Conservation (phyloP, 2,888 invertebrate genomes). For the Callimorpha dominula region DNA sequence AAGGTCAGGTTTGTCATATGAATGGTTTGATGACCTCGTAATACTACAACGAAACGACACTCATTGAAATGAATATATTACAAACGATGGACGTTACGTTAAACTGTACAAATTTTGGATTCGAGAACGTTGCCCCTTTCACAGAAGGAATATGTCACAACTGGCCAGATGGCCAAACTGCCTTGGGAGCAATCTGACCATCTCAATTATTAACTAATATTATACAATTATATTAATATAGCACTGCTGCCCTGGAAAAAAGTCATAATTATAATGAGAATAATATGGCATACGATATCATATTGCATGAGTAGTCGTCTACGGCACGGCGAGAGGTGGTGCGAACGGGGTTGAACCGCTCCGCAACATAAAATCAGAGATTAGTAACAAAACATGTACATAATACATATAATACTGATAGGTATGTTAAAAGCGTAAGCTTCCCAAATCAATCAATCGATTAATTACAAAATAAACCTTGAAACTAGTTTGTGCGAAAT, state of each 20-base stretch:
- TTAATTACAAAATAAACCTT: slow-evolving; percentile 83
- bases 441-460: slow-evolving; percentile 83
- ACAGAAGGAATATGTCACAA: slow-evolving; percentile 95
- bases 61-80: slow-evolving; percentile 88
- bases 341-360: slow-evolving; percentile 72
- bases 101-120: slow-evolving; percentile 83
- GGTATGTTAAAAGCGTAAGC: slow-evolving; percentile 86
- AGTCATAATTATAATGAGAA: slow-evolving; percentile 83
- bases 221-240: slow-evolving; percentile 69
- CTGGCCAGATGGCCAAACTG: slow-evolving; percentile 87
- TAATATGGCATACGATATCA: slow-evolving; percentile 64
- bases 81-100: slow-evolving; percentile 86
- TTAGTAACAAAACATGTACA: slow-evolving; percentile 88
- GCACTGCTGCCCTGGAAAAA: slow-evolving; percentile 86
- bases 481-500: slow-evolving; percentile 86
- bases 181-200: slow-evolving; percentile 81
- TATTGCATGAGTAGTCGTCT: slow-evolving; percentile 84
- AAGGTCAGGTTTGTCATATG: slow-evolving; percentile 90
- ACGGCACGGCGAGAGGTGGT: slow-evolving; percentile 58
- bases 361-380: slow-evolving; percentile 78
- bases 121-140: slow-evolving; percentile 94
- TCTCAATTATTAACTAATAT: slow-evolving; percentile 76
- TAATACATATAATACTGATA: slow-evolving; percentile 81
- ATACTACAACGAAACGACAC: slow-evolving; percentile 90
- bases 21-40: slow-evolving; percentile 86